A percentile compares a stretch with the other conserved stretches of the same genome.
These are phyloP conservation scores for Atta texana DNA, from an alignment of 1,140 invertebrate species.

Conservation along the genomic window DNA sequence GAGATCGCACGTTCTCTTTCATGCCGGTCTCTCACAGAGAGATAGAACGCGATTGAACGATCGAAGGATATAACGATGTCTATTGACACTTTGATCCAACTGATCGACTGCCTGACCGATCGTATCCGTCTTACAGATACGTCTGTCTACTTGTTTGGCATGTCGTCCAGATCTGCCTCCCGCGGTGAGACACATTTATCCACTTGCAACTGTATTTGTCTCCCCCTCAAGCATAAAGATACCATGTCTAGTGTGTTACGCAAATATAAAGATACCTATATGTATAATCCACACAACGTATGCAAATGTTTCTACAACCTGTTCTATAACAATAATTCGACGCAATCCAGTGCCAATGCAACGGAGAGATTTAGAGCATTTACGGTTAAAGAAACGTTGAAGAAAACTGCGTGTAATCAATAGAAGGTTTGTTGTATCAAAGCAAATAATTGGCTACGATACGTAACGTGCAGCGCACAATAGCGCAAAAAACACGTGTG, in stretches of 20 bases:
- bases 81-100: conserved; percentile 36
- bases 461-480: conserved; percentile 60
- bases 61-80: neutral
- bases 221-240: neutral
- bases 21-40: neutral
- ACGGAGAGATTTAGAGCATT: neutral
- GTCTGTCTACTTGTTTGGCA: conserved; percentile 30
- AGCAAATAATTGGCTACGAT: conserved; percentile 13
- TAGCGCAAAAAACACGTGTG: conserved; percentile 56
- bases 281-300: neutral
- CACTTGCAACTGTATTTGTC: conserved; percentile 9
- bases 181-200: conserved; percentile 43
- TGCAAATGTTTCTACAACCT: neutral
- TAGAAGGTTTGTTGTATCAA: neutral
- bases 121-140: conserved; percentile 22
- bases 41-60: conserved; percentile 13
- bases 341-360: neutral
- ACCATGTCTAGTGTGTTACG: neutral
- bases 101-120: conserved; percentile 12
- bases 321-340: conserved; percentile 31
- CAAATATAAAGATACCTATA: neutral
- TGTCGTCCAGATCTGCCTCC: conserved; percentile 37
- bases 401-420: neutral
- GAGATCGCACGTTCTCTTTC: neutral
- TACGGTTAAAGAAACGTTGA: neutral